phyloP scores from a whole-genome alignment of 2,113 vertebrate genomes.

The Hyperopisus bebe region DNA sequence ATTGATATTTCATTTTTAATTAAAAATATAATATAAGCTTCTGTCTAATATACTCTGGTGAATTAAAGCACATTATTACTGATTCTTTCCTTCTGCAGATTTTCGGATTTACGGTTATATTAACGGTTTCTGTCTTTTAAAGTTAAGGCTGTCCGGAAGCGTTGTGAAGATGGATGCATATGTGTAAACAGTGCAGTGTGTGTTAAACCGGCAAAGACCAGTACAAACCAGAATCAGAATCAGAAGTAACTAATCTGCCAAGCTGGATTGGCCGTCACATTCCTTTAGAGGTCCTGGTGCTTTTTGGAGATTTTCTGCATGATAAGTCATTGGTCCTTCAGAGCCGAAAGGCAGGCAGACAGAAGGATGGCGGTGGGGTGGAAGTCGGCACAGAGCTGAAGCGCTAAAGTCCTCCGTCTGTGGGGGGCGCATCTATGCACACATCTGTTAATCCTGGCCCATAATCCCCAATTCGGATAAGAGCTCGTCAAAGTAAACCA shows the following conservation, averaged over 20 bases:
- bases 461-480: conserved; percentile 40
- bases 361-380: conserved; percentile 24
- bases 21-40: not conserved
- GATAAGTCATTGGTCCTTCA: not conserved
- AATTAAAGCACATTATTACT: conserved; percentile 17
- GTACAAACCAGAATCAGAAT: not conserved
- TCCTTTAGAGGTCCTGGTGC: not conserved
- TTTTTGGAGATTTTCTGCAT: not conserved
- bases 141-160: not conserved
- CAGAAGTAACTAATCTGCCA: not conserved
- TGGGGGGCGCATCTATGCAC: conserved; percentile 41
- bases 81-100: not conserved
- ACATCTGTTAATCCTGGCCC: conserved; percentile 47
- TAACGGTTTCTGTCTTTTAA: not conserved
- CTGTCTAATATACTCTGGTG: conserved; percentile 9
- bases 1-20: not conserved
- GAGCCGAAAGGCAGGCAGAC: conserved; percentile 9
- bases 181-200: not conserved
- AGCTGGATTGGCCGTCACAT: not conserved
- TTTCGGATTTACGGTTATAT: conserved; percentile 8
- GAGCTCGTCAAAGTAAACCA: conserved; percentile 21
- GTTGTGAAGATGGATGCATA: not conserved
- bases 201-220: not conserved
- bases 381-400: conserved; percentile 22
- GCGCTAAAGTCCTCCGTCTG: conserved; percentile 15